Base-by-base conservation (phyloP, 2,113 vertebrate genomes). In the Cynopterus brachyotis region DNA sequence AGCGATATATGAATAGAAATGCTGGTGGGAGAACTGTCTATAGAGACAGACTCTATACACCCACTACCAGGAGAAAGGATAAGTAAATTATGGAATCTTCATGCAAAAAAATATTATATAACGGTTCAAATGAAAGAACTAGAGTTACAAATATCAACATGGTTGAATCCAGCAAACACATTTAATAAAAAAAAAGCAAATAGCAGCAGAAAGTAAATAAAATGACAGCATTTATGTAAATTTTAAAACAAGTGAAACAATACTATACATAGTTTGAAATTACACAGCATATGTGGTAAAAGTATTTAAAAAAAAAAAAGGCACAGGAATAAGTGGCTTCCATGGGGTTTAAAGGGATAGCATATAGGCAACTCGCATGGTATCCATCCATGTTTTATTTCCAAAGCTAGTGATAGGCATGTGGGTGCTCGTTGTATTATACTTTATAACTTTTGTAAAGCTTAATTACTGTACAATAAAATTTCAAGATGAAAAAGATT, bases 171-270 rank as follows among this genome's bases (percentile, higher is more conserved):
- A 50, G 64, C 32, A 91, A 93, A 88, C 2, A 30, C 6, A 76
- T 0, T 69, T 55, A 53, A 79, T 47, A 16, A 5, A 16, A 50
- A 76, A 55, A 89, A 90, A 90, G 24, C 59, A 87, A 83, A 35
- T 2, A 53, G 53, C 40, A 91, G 24, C 64, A 93, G 66, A 82
- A 67, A 10, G 73, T 13, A 90, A 75, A 88, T n/a, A 90, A 88
- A 79, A 62, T 42, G 22, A 73, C 0, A 80, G 42, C 26, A 91
- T 37, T 59, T 45, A 50, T 0, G 62, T 20, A 72, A 78, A 53
- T 45, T 81, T 47, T 66, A 57, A 42, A 79, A 67, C 26, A 75
- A 94, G 47, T 5, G 84, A 92, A 95, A 67, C 32, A 67, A 28
- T 73, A 83, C 16, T 9, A 30, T 9, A 15, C 16, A 17, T 9